Base-by-base conservation (phyloP, 2,797 vertebrate genomes). In the Oreochromis grahami region DNA sequence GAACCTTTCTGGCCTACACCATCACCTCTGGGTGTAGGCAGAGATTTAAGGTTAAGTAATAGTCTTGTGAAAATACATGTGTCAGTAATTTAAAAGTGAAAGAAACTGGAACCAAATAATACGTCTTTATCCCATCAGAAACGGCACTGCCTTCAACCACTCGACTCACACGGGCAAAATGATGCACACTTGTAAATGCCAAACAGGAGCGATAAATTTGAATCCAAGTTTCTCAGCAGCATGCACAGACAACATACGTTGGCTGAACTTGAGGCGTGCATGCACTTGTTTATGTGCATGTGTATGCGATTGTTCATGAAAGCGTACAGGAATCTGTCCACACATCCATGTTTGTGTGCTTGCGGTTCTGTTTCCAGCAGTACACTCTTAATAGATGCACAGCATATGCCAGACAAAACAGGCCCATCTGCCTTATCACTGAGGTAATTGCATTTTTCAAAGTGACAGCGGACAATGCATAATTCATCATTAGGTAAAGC, bases 371-470 rank as follows among this genome's bases (percentile, higher is more conserved):
- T 89, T 92, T 89, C 72, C 87, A 65, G 81, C 81, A n/a, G 81
- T 21, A 83, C 84, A 85, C 90, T 87, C 80, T 78, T 94, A 92
- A 93, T 93, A 89, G 85, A 94, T 93, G 92, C 88, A 78, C 91
- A 94, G 91, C 94, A 93, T 94, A 94, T 93, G 95, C 91, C 92
- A 92, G 93, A 95, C 93, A 95, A 95, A 95, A 94, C 94, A 92
- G 90, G 88, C 89, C 94, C 95, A 95, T 95, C 95, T 96, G 95
- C 93, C 93, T 95, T 91, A 95, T 95, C 93, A 93, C 89, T 88
- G 92, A 94, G 88, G 90, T 96, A 94, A 96, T 96, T 94, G 92
- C 94, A 92, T 93, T 94, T 94, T 94, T 95, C 90, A 93, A 95
- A 92, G 90, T 94, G 94, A 96, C 95, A 95, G 94, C 82, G 86